Base-by-base conservation (phyloP, 2,113 vertebrate genomes). In the Gasterosteus aculeatus region DNA sequence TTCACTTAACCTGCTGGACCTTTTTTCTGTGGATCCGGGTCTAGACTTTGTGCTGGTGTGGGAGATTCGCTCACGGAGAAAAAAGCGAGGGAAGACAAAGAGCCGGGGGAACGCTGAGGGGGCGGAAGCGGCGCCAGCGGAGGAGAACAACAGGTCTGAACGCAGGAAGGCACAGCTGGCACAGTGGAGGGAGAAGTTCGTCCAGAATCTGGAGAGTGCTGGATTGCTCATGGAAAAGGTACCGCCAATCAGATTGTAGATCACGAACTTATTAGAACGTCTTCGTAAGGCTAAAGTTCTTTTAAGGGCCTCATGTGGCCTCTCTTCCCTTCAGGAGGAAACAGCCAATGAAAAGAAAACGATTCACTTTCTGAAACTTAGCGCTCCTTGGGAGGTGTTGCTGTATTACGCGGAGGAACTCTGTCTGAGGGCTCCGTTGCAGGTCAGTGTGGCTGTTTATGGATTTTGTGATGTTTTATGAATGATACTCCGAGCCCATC, bases 11-110 rank as follows among this genome's bases (percentile, higher is more conserved):
- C 63, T 33, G 63, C 76, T 26, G 26, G 26, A 57, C 26, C 54
- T 57, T 29, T 4, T 7, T 38, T 0, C 62, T 53, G 12, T 19
- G 3, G 1, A 49, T 58, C 41, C n/a, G 10, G 19, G 12, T 49
- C 57, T 35, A 94, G 95, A 95, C 84, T 95, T 95, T 19, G 92
- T 95, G 18, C 90, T 95, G 57, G 88, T 93, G 54, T 95, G 95
- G 95, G 95, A 95, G 83, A 73, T 95, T 46, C 93, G 93, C 14
- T 90, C 89, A 0, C 82, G 75, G 9, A 85, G 82, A 51, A 95
- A 93, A 72, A 86, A 78, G 26, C 82, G 87, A 77, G 83, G 85
- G 46, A 89, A 81, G 38, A 61, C 33, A 22, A 87, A 78, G 75
- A 65, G 59, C 2, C 78, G 81, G 9, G 57, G 1, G 42, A 26